A percentile compares a stretch with the other conserved stretches of the same genome.
These are phyloP conservation scores for Sorex fumeus DNA, from an alignment of 2,113 vertebrate genomes.

Conservation along the genomic window DNA sequence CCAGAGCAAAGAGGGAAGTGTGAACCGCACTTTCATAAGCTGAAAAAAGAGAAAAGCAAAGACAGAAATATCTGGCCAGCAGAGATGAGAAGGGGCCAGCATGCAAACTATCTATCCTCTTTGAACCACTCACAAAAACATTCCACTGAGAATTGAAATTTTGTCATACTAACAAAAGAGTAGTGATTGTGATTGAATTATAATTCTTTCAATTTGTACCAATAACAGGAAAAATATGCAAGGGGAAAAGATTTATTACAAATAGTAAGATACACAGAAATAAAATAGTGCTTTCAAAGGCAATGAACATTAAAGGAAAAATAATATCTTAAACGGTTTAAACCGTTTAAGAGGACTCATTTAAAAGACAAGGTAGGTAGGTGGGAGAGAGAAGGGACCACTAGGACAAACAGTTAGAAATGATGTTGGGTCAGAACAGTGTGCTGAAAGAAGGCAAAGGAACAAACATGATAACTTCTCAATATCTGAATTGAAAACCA, in stretches of 20 bases:
- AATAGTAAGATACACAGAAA: neutral
- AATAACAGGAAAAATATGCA: neutral
- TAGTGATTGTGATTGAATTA: neutral
- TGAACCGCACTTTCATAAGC: neutral
- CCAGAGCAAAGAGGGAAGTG: neutral
- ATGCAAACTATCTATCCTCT: neutral
- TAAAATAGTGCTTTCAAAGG: no score
- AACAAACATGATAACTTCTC: no score
- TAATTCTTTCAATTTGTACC: neutral
- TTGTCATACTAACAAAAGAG: neutral
- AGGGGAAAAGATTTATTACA: neutral
- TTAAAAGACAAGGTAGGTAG: no score
- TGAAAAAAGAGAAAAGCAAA: neutral
- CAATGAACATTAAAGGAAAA: no score
- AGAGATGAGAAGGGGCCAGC: neutral
- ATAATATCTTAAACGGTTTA: no score
- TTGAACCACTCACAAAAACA: neutral
- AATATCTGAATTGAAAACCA: no score
- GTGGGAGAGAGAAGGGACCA: no score
- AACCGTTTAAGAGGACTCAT: no score
- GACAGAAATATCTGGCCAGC: rapidly evolving
- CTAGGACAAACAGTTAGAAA: no score
- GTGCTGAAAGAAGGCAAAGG: no score
- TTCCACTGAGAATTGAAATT: neutral
- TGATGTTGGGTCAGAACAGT: no score